These are phyloP conservation scores for Astropecten irregularis DNA, from an alignment of 53 echinoderm and acorn worm species.

Conservation along the genomic window DNA sequence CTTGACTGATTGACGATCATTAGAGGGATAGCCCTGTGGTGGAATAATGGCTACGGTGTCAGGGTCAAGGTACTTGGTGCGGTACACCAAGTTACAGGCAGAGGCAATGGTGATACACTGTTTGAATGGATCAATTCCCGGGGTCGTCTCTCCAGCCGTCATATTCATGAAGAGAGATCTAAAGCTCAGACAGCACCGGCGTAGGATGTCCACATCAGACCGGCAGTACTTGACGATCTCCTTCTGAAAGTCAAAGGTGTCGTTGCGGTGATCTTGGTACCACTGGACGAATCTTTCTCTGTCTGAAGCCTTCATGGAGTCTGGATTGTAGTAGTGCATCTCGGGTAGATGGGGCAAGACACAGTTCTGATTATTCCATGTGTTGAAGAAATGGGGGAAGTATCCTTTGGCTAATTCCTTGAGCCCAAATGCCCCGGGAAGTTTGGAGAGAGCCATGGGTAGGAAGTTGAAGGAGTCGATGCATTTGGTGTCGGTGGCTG, in stretches of 20 bases:
- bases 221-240: slow-evolving; percentile 44
- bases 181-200: slow-evolving; percentile 42
- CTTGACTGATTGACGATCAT: slow-evolving; percentile 54
- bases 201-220: slow-evolving; percentile 40
- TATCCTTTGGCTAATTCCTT: slow-evolving; percentile 48
- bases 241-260: slow-evolving; percentile 14
- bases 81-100: slow-evolving; percentile 65
- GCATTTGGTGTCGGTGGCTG: neutral
- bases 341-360: slow-evolving; percentile 5
- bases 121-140: slow-evolving; percentile 72
- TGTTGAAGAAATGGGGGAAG: slow-evolving; percentile 42
- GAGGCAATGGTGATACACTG: slow-evolving; percentile 71
- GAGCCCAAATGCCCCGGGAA: slow-evolving; percentile 47
- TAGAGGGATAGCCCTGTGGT: slow-evolving; percentile 48
- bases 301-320: slow-evolving; percentile 3
- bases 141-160: slow-evolving; percentile 17
- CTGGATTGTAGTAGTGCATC: slow-evolving; percentile 30
- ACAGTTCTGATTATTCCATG: slow-evolving; percentile 5
- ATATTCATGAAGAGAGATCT: slow-evolving; percentile 42
- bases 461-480: slow-evolving; percentile 58
- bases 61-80: slow-evolving; percentile 59
- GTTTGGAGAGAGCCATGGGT: slow-evolving; percentile 43
- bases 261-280: slow-evolving; percentile 7
- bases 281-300: slow-evolving; percentile 10
- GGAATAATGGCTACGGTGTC: slow-evolving; percentile 53